Conservation (phyloP, 2,888 invertebrate species). For the Odontocolon sp. region DNA sequence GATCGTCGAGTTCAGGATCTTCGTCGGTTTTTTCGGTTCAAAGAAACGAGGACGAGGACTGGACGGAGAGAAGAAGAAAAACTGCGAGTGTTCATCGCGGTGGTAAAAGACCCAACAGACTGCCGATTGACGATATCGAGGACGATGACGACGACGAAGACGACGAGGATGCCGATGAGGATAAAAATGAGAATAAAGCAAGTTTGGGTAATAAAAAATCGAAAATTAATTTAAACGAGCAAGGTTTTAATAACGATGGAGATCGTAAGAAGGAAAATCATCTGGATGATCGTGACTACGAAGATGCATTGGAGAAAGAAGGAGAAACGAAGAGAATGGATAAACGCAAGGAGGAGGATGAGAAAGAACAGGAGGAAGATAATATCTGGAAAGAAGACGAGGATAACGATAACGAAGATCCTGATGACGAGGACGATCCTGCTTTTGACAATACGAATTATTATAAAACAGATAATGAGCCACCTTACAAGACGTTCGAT, state of each 20-base stretch:
- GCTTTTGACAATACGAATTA: slow-evolving; percentile 70
- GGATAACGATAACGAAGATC: slow-evolving; percentile 50
- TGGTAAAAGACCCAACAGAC: slow-evolving; percentile 26
- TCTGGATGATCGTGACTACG: slow-evolving; percentile 40
- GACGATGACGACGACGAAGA: slow-evolving; percentile 40
- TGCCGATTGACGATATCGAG: slow-evolving; percentile 31
- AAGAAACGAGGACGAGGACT: slow-evolving; percentile 49
- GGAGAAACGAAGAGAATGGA: slow-evolving; percentile 17
- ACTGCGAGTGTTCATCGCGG: slow-evolving; percentile 8
- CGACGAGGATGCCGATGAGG: slow-evolving; percentile 37
- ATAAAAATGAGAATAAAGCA: slow-evolving; percentile 31
- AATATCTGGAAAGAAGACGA: slow-evolving; percentile 60
- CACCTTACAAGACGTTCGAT: slow-evolving; percentile 74
- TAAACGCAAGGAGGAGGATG: slow-evolving; percentile 42
- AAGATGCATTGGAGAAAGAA: slow-evolving; percentile 3
- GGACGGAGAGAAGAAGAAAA: slow-evolving; percentile 32
- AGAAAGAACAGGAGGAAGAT: slow-evolving; percentile 56
- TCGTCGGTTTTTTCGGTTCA: neutral
- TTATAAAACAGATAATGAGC: slow-evolving; percentile 65
- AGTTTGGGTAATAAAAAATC: slow-evolving; percentile 30
- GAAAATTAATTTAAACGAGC: slow-evolving; percentile 17
- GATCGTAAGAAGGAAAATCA: slow-evolving; percentile 25
- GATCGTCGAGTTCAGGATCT: neutral
- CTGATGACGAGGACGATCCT: slow-evolving; percentile 60
- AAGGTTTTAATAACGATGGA: neutral